Evolutionary conservation across 2,888 invertebrate species (phyloP).

Genomic region (Deilephila elpenor): DNA sequence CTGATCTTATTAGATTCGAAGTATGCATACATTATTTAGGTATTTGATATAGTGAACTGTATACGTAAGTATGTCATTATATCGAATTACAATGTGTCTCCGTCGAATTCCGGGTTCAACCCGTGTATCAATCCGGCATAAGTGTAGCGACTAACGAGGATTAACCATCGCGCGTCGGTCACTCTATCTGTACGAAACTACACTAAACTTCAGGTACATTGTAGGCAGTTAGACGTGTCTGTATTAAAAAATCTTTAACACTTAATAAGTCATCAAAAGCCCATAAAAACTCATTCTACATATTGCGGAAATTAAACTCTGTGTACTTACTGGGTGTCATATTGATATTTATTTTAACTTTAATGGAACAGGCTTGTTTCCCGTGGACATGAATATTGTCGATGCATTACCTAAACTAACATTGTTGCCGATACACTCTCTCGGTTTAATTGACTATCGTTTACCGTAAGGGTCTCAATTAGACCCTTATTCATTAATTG

Average conservation of each 20-base stretch:
- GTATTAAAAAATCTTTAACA: neutral
- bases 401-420: conserved; percentile 16
- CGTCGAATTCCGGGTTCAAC: too few relatives aligned
- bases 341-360: conserved; percentile 22
- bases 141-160: too few relatives aligned
- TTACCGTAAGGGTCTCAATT: neutral
- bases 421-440: neutral
- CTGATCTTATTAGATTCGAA: too few relatives aligned
- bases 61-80: too few relatives aligned
- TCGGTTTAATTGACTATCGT: neutral
- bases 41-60: too few relatives aligned
- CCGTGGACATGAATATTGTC: neutral
- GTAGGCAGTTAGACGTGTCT: neutral
- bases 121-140: too few relatives aligned
- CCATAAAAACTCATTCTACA: neutral
- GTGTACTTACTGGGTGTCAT: neutral
- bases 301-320: neutral
- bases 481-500: neutral
- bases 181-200: too few relatives aligned
- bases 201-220: neutral
- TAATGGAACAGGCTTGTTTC: conserved; percentile 16
- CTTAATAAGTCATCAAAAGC: neutral
- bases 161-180: too few relatives aligned
- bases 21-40: too few relatives aligned
- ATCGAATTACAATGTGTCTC: too few relatives aligned